Evolutionary conservation across 2,888 invertebrate genomes (phyloP), one percentile per base, ranked within the genome.

Genomic region (Deilephila elpenor): DNA sequence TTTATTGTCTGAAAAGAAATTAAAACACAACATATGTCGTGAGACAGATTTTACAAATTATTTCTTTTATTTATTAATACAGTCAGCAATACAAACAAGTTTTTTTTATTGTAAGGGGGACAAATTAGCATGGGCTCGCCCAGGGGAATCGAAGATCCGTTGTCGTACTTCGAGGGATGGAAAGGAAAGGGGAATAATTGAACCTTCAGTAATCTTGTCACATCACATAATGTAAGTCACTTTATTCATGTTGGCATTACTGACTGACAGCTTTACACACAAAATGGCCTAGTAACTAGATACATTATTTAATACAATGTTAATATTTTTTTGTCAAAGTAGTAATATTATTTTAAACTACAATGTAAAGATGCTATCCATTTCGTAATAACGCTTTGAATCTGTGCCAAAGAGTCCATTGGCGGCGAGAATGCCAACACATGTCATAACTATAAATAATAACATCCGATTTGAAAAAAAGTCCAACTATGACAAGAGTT

Each of bases 11-110:
- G 82, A 80, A 78, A 81, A 80, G 79, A 83, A 77, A 74, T 80
- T 75, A 78, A 84, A 91, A 92, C 88, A 93, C 90, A 92, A 94
- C 94, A 94, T 91, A 94, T 94, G 94, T 91, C 93, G 94, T 94
- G 94, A 94, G 94, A 94, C 94, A 91, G 89, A 83, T 83, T 88
- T 87, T 80, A 90, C 84, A 88, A 82, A 56, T 62, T 56, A 61
- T 20, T 37, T 62, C 44, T 59, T 59, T 73, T 14, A 20, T 70
- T 60, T 62, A 20, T 53, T 25, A 4, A 59, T 25, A 67, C 59
- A 59, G 67, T n/a, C 72, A 73, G 72, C 51, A 56, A 72, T 53
- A 56, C 64, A 25, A 72, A 72, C 19, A 71, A 34, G n/a, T 53
- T 59, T 44, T 44, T 11, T 44, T 44, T 44, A 44, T 44, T 11